Evolutionary conservation across 2,113 vertebrate genomes (phyloP), one percentile per base, ranked within the genome.

Genomic region (Elephantulus edwardii): DNA sequence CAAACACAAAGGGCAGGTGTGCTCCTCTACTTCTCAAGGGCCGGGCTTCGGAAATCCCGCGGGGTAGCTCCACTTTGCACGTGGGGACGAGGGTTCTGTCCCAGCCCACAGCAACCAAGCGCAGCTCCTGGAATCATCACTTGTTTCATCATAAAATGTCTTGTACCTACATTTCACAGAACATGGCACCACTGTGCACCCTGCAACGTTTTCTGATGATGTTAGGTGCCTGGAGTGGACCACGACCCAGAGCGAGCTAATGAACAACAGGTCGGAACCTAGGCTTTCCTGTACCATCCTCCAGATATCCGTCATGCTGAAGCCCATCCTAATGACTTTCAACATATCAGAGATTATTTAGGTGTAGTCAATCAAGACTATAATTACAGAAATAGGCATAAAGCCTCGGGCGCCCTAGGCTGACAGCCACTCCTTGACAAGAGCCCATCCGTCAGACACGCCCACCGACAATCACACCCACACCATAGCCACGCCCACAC

Each of bases 341-440:
- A n/a, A n/a, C n/a, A n/a, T n/a, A n/a, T n/a, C n/a, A n/a, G n/a
- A n/a, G n/a, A n/a, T n/a, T n/a, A n/a, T n/a, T n/a, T 75, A 92
- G 58, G 26, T 30, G 28, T 56, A 82, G 9, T 74, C 90, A 83
- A 90, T 90, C 33, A 85, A 78, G 42, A 88, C 70, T 76, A 54
- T 89, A 85, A 87, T 89, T 56, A 68, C 54, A 62, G 46, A 1
- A 33, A 72, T 33, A 80, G 0, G 35, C 68, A 42, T 5, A 50
- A 54, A 5, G 12, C 14, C 19, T 33, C 0, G 26, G 16, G 28
- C 28, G 26, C 2, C 4, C 0, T 0, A 2, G 8, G 2, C 22
- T 2, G 17, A 6, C 33, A 17, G 42, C 79, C 68, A 71, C 52
- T n/a, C n/a, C n/a, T n/a, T n/a, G n/a, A n/a, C n/a, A n/a, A n/a